Base-by-base conservation (phyloP, 2,888 invertebrate genomes). In the Syrphus vitripennis region DNA sequence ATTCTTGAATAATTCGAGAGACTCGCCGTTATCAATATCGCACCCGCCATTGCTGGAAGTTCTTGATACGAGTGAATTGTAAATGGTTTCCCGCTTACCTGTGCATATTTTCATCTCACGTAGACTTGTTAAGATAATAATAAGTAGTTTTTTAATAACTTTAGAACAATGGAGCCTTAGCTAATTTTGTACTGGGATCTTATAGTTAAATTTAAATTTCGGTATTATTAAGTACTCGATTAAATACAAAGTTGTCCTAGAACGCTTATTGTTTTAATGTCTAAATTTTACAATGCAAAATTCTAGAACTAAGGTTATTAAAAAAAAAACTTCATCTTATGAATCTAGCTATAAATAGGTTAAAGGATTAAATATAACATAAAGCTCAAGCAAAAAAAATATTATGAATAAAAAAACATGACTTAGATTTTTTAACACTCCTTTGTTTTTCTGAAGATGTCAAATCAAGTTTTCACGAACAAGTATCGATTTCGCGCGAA, bases 121-220 rank as follows among this genome's bases (percentile, higher is more conserved):
- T 70, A 69, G 63, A 69, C 42, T 50, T n/a, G 45, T 67, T 81
- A 84, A 57, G 53, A 67, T 71, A 71, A 42, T 57, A 48, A 59
- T 50, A 29, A 67, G 26, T 45, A 65, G 26, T 45, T 65, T 74
- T 61, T 65, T 42, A 74, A 45, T 6, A 42, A 9, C 26, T 61
- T 77, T 57, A 63, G 31, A 65, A 19, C 42, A 74, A 69, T 72
- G n/a, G 61, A 69, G 69, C 40, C 55, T 86, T 86, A 86, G 86
- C 69, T 74, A 86, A 86, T 82, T 86, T 86, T 86, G 72, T 82
- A 81, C 82, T 69, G 63, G 70, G 65, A 70, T 77, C 74, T 77
- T 74, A 63, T 86, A 86, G 86, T 55, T 82, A 78, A 86, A 76
- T 86, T 81, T 59, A 45, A n/a, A 48, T 71, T 80, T 70, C 57